phyloP scores from a whole-genome alignment of 2,797 vertebrate species.

The Tympanoctomys barrerae region DNA sequence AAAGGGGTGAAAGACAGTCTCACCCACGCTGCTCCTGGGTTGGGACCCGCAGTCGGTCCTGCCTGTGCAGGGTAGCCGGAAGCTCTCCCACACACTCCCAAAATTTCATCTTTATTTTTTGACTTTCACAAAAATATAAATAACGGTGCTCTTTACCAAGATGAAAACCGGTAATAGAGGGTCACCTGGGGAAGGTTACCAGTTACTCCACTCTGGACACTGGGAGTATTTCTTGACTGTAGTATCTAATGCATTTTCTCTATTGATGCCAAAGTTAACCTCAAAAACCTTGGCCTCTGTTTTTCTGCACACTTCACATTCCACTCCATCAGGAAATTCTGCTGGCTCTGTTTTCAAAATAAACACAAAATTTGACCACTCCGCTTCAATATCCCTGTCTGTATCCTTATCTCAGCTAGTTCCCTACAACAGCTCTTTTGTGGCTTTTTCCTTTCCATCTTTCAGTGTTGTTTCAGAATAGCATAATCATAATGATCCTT shows the following conservation, averaged over 20 bases:
- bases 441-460: background rate
- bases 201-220: slow-evolving; percentile 31
- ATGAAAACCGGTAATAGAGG: slow-evolving; percentile 42
- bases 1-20: too few relatives aligned
- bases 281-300: background rate
- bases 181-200: background rate
- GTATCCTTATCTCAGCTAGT: background rate
- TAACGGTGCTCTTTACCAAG: background rate
- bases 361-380: background rate
- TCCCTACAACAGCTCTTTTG: background rate
- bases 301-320: background rate
- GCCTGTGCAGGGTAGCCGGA: too few relatives aligned
- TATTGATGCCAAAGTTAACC: background rate
- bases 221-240: background rate
- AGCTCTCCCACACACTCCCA: too few relatives aligned
- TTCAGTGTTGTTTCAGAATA: background rate
- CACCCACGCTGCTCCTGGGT: too few relatives aligned
- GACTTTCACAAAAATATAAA: slow-evolving; percentile 66
- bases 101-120: background rate
- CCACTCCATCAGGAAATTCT: slow-evolving; percentile 15
- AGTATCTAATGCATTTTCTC: slow-evolving; percentile 6
- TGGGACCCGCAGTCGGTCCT: too few relatives aligned
- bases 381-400: background rate
- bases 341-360: background rate
- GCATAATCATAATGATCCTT: background rate